phyloP scores from a whole-genome alignment of 2,797 vertebrate species.

The Ceyx erithaca region DNA sequence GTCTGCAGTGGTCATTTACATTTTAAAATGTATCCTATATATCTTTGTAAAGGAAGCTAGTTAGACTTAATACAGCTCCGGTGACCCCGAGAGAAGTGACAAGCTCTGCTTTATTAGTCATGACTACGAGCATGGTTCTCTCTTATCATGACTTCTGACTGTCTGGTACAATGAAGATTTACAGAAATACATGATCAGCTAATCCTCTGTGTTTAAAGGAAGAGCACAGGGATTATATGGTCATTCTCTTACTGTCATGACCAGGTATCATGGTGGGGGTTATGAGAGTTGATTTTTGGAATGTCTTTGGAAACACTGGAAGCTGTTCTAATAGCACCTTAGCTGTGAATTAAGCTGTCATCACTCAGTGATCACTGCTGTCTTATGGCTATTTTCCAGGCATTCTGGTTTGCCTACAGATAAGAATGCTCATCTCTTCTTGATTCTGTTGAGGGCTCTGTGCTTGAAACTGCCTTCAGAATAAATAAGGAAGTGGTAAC shows the following conservation, averaged over 20 bases:
- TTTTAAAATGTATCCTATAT: neutral
- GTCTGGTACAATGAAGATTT: conserved; percentile 58
- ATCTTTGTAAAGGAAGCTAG: neutral
- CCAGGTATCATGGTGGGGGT: neutral
- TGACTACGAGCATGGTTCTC: neutral
- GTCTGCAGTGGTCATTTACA: neutral
- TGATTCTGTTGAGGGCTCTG: neutral
- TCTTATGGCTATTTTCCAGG: conserved; percentile 34
- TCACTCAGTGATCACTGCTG: neutral
- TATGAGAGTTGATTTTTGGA: conserved; percentile 40
- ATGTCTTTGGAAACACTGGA: conserved; percentile 25
- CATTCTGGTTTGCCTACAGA: conserved; percentile 19
- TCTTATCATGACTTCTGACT: conserved; percentile 44
- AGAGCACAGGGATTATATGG: conserved; percentile 19
- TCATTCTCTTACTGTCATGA: conserved; percentile 26
- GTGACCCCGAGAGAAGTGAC: conserved; percentile 18
- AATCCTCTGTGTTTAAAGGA: conserved; percentile 42
- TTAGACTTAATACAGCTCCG: conserved; percentile 26
- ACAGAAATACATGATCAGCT: conserved; percentile 28
- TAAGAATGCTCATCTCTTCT: neutral
- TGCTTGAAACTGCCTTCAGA: neutral
- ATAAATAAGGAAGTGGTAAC: neutral
- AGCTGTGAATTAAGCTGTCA: conserved; percentile 54
- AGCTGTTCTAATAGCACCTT: conserved; percentile 37
- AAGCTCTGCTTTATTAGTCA: conserved; percentile 34